Evolutionary conservation across 2,113 vertebrate species (phyloP), one percentile per base, ranked within the genome.

Genomic region (Chaetorhynchus papuensis): DNA sequence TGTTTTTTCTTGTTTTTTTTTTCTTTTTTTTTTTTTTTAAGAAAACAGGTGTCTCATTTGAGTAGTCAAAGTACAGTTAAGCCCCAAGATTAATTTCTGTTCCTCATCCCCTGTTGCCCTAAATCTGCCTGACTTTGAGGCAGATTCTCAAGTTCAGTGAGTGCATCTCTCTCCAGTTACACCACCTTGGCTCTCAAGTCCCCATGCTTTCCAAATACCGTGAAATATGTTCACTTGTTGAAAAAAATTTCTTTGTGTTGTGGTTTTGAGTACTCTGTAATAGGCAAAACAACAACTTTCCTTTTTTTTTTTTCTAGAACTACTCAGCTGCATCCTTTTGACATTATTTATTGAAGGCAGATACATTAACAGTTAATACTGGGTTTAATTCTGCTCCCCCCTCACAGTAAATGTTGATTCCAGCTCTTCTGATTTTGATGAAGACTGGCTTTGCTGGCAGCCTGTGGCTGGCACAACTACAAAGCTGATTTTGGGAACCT

Each of bases 341-440:
- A 42, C 35, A 30, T 87, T 92, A 69, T 45, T 85, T 95, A 92
- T 94, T 91, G 63, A 94, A 92, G 74, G 33, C 76, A 96, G 87
- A 85, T 74, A 86, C 42, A 74, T 44, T 76, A 84, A 56, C 86
- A 92, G 87, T 85, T 95, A 94, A 96, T 70, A 57, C 19, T 88
- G 92, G 64, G 44, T 72, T 93, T 95, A 88, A 90, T 88, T 91
- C 17, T 37, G 15, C 39, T 49, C 27, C 35, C 52, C 50, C n/a
- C 41, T 13, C 83, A 14, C 13, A 77, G 79, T 49, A 89, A 92
- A 89, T 72, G 60, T 80, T 86, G 82, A 90, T 93, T 91, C 56
- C 60, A 91, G 72, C 92, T 87, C 76, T 95, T 90, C 82, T 97
- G 91, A 94, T 96, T 94, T 93, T 96, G 85, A 95, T 97, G 83